Evolutionary conservation across 2,888 invertebrate genomes (phyloP), one percentile per base, ranked within the genome.

Genomic region (Plusia festucae): DNA sequence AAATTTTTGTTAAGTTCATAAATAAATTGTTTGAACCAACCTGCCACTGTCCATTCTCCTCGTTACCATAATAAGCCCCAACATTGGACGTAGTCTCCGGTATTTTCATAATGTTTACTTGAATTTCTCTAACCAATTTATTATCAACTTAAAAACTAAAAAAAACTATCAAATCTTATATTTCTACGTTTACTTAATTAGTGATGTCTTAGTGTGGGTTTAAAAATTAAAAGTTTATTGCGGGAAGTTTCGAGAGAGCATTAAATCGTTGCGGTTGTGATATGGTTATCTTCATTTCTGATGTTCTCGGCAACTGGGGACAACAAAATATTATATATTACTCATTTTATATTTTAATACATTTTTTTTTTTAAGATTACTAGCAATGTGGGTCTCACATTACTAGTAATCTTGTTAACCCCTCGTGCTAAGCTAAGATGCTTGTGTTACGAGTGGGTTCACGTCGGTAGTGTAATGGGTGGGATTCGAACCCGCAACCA

Each of bases 11-110:
- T n/a, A n/a, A n/a, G n/a, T n/a, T n/a, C n/a, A n/a, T n/a, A n/a
- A n/a, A n/a, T n/a, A n/a, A n/a, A n/a, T n/a, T n/a, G n/a, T 3
- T 1, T 13, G 0, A 11, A 81, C 84, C 59, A 34, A 94, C 94
- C 91, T 95, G 94, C 94, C 94, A 95, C 88, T 94, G 94, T 65
- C 92, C 92, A 73, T 91, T 93, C 20, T 93, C 93, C 34, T 94
- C 93, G 22, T 91, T 94, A 79, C 92, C 93, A 78, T 94, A 94
- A 61, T 95, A 95, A 78, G 93, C 92, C 40, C 93, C 94, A 80
- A 93, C 88, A 44, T 92, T 94, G 0, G 93, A 88, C 0, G 91
- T 83, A 0, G 91, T 91, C 87, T 95, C 94, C 13, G 94, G 94
- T 85, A 95, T 95, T 91, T 94, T 94, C 94, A 95, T 95, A 70